Percentiles rank a stretch among this genome's conserved stretches.
Evolutionary conservation across 2,113 vertebrate species (phyloP).

Genomic region (Hemichromis elongatus): DNA sequence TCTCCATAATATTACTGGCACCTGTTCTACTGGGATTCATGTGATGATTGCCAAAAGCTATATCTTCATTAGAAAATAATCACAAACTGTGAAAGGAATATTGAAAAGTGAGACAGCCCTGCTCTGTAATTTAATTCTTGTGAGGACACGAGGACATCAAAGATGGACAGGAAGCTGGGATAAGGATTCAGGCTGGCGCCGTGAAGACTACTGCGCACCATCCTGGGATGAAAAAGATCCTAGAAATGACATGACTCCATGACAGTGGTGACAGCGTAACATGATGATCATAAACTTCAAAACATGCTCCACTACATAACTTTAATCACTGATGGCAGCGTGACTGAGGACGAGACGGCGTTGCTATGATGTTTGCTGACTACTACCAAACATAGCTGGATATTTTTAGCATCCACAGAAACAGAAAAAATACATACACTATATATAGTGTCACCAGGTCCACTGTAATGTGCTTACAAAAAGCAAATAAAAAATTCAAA

Average conservation of each 20-base stretch:
- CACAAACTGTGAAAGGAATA: background rate
- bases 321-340: background rate
- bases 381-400: background rate
- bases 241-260: conserved; percentile 26
- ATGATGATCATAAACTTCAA: conserved; percentile 41
- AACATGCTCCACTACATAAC: conserved; percentile 31
- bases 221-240: conserved; percentile 40
- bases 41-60: background rate
- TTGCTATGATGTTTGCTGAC: background rate
- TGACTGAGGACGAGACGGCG: background rate
- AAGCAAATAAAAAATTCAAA: background rate
- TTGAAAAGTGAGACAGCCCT: background rate
- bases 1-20: background rate
- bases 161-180: background rate
- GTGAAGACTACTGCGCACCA: background rate
- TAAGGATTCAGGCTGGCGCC: conserved; percentile 29
- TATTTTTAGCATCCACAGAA: background rate
- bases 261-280: conserved; percentile 58
- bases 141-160: background rate
- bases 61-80: background rate
- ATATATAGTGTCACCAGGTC: background rate
- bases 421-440: background rate
- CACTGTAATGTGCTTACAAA: background rate
- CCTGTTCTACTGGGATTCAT: background rate
- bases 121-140: conserved; percentile 24